A percentile compares a stretch with the other conserved stretches of the same genome.
Conservation (phyloP, 2,888 invertebrate species). For the Sphinx pinastri region DNA sequence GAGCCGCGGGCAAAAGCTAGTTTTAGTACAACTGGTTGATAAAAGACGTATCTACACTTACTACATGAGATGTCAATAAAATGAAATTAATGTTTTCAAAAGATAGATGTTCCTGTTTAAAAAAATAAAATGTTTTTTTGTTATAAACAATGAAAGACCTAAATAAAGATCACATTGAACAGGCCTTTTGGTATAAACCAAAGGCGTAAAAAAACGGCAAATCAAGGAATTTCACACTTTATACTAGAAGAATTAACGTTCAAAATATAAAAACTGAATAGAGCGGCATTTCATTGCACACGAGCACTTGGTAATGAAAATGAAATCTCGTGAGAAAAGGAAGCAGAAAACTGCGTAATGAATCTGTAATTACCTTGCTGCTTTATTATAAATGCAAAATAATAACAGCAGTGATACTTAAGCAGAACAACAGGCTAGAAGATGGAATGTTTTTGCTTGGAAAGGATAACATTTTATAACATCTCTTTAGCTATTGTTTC, state of each 20-base stretch:
- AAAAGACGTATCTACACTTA: too few species aligned
- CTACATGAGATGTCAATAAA: too few species aligned
- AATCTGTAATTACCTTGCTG: conserved; percentile 40
- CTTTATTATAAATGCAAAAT: conserved; percentile 28
- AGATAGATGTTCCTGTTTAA: too few species aligned
- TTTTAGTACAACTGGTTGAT: too few species aligned
- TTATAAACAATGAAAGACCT: background rate
- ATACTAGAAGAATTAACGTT: background rate
- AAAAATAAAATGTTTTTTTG: background rate
- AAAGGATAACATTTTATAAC: background rate
- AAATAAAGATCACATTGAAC: conserved; percentile 14
- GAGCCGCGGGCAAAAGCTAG: too few species aligned
- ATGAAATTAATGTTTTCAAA: too few species aligned
- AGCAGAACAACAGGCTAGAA: background rate
- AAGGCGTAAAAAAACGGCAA: background rate
- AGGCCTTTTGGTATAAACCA: conserved; percentile 2
- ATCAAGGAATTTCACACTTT: background rate
- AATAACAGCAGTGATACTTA: conserved; percentile 10
- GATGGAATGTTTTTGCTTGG: background rate
- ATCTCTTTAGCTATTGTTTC: too few species aligned
- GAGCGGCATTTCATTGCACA: conserved; percentile 44
- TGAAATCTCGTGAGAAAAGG: conserved; percentile 47
- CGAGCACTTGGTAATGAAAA: conserved; percentile 55
- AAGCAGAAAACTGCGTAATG: conserved; percentile 48
- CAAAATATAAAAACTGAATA: background rate